A percentile compares a stretch with the other conserved stretches of the same genome.
Evolutionary conservation across 2,797 vertebrate genomes (phyloP).

Genomic region (Cottoperca gobio): DNA sequence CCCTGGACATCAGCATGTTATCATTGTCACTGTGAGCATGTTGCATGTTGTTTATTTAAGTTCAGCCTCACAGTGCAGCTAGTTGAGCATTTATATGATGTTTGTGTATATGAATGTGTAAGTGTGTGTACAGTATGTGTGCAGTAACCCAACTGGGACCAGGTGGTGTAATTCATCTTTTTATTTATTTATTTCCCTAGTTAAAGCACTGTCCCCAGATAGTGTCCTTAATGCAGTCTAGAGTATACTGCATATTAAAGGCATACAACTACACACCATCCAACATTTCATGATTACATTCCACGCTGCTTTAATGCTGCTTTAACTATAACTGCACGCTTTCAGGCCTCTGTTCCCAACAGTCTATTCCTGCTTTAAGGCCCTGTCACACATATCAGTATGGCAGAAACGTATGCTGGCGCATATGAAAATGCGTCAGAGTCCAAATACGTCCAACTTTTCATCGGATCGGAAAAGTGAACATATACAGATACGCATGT

Average conservation of each 20-base stretch:
- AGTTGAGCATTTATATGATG: background rate
- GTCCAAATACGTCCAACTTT: too few species aligned
- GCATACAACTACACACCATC: slow-evolving; percentile 17
- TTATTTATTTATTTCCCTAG: slow-evolving; percentile 56
- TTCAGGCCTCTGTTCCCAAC: slow-evolving; percentile 15
- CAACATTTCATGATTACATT: slow-evolving; percentile 52
- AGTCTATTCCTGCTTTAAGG: slow-evolving; percentile 4
- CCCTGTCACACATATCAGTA: too few species aligned
- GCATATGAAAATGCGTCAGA: too few species aligned
- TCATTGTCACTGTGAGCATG: background rate
- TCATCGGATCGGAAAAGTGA: too few species aligned
- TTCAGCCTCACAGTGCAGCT: background rate
- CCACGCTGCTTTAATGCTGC: slow-evolving; percentile 61
- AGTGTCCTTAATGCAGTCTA: slow-evolving; percentile 22
- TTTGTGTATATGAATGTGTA: background rate
- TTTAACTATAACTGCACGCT: slow-evolving; percentile 31
- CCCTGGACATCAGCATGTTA: background rate
- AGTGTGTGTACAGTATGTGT: slow-evolving; percentile 9
- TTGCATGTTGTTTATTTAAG: background rate
- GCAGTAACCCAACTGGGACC: slow-evolving; percentile 35
- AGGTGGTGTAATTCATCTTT: slow-evolving; percentile 41
- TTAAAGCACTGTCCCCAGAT: slow-evolving; percentile 46
- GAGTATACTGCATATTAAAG: slow-evolving; percentile 29
- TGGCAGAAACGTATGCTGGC: too few species aligned
- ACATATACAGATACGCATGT: too few species aligned